Evolutionary conservation across 2,888 invertebrate species (phyloP).

Genomic region (Notodonta dromedarius): DNA sequence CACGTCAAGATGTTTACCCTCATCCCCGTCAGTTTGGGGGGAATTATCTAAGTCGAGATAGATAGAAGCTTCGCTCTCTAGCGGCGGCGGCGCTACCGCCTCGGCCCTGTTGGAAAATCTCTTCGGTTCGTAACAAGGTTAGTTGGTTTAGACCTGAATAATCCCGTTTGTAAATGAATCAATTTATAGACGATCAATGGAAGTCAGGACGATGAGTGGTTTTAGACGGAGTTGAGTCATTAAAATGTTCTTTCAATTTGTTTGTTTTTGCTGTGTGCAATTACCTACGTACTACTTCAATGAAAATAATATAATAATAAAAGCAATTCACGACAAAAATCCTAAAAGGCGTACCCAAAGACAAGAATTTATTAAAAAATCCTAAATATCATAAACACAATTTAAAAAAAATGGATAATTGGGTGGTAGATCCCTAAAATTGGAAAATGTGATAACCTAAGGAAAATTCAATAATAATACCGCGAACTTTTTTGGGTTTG

Average conservation of each 20-base stretch:
- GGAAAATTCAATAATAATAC: slow-evolving; percentile 1
- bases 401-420: too few relatives aligned
- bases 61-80: slow-evolving; percentile 65
- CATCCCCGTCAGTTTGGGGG: slow-evolving; percentile 73
- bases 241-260: neutral
- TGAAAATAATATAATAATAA: too few relatives aligned
- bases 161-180: slow-evolving; percentile 62
- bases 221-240: neutral
- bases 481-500: slow-evolving; percentile 25
- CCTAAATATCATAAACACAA: too few relatives aligned
- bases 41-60: slow-evolving; percentile 78
- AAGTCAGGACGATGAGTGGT: slow-evolving; percentile 50
- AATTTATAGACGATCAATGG: slow-evolving; percentile 56
- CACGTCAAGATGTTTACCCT: slow-evolving; percentile 81
- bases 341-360: too few relatives aligned
- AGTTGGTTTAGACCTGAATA: slow-evolving; percentile 51
- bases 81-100: slow-evolving; percentile 51
- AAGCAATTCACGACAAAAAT: too few relatives aligned
- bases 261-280: neutral
- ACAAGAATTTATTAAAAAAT: too few relatives aligned
- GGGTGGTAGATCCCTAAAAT: too few relatives aligned
- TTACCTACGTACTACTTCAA: too few relatives aligned
- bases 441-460: neutral
- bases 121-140: slow-evolving; percentile 54
- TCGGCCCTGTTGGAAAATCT: slow-evolving; percentile 58